Base-by-base conservation (phyloP, 2,113 vertebrate species). In the Nothoprocta pentlandii region DNA sequence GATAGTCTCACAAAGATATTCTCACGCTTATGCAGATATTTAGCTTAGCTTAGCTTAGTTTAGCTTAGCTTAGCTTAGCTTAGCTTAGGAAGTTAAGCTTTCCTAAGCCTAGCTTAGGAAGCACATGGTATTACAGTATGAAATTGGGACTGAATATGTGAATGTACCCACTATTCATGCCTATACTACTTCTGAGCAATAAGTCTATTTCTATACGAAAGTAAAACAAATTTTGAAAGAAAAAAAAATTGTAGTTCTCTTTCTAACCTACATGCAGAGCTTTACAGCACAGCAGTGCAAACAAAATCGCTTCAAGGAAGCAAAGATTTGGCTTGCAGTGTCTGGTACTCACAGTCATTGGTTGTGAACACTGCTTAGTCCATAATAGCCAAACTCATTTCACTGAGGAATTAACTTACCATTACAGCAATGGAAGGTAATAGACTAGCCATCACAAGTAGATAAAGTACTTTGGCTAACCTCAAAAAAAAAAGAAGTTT, bases 401-500 rank as follows among this genome's bases (percentile, higher is more conserved):
- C 73, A 34, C n/a, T 30, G 17, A 66, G 68, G 39, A 70, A 36
- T 66, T 79, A 83, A 64, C 26, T 62, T 62, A 49, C 23, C 76
- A 62, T 66, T 49, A 7, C 47, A 79, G 36, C 49, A 54, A 17
- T 30, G 30, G 62, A 80, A 66, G 82, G 39, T 58, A 82, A 53
- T 22, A 83, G 82, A 89, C 15, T 30, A 53, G 12, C 56, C 68
- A 49, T 36, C 56, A 70, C 41, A 70, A 19, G 21, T 42, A 39
- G 25, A 17, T 75, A 3, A 70, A 92, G 56, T 49, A 22, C 32
- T 75, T 61, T 44, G 36, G 7, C 23, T 86, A 25, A 25, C 10
- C n/a, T 74, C 14, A 75, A 80, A 30, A 0, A 5, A 49, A 49
- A 80, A 30, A 0, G 5, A 2, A 3, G 4, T 56, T 85, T 64